Evolutionary conservation across 1,140 invertebrate genomes (phyloP), one percentile per base, ranked within the genome.

Genomic region (Nasonia giraulti): DNA sequence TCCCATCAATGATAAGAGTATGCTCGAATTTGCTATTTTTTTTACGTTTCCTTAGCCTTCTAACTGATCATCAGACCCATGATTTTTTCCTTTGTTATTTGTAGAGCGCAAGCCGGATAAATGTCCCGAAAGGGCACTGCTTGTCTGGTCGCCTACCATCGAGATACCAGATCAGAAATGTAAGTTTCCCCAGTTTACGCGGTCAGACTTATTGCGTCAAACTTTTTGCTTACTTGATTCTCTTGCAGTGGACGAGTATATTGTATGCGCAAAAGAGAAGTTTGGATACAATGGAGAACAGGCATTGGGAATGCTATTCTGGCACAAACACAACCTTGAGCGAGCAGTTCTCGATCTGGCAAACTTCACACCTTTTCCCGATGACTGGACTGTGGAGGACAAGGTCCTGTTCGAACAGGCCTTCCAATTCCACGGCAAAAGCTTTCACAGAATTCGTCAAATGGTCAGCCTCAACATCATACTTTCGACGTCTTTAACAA

Each of bases 321-420:
- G 98, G 98, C 98, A 99, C 90, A 98, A 99, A 93, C 98, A 99
- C 93, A 97, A 99, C 92, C 94, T 99, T 66, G 97, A 98, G 87
- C 95, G 97, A 88, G 98, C 98, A 6, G 96, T 98, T 3, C 93
- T 97, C 89, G 98, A 99, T 91, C 94, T 99, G 85, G 97, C 98
- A 17, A 99, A 99, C 93, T 99, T 99, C 90, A 99, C 98, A 82
- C 98, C 98, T 3, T 98, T 98, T 90, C 98, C 98, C 37, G 98
- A 99, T 94, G 98, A 99, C 90, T 99, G 98, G 98, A 98, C 98
- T 20, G 97, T 98, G 4, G 98, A 99, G 93, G 98, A 99, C 90
- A 99, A 99, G 94, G 98, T 99, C 74, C 93, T 99, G 27, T 99
- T 99, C 94, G 98, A 99, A 91, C 98, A 99, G 92, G 98, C 98